A percentile compares a stretch with the other conserved stretches of the same genome.
Conservation (phyloP, 2,888 invertebrate species). For the Choreutis nemorana region DNA sequence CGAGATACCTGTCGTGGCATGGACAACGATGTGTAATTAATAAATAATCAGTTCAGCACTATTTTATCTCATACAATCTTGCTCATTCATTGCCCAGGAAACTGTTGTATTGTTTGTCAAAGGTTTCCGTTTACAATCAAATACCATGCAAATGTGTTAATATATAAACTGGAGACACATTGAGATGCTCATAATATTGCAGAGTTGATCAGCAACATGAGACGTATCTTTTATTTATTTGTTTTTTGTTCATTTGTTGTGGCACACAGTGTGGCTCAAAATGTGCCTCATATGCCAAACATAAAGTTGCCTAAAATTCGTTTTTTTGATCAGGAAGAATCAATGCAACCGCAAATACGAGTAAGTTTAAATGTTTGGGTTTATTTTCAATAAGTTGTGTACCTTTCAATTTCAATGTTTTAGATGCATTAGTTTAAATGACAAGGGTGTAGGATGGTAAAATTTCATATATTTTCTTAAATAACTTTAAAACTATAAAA, state of each 20-base stretch:
- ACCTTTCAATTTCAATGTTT: neutral
- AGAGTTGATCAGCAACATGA: constrained; percentile 38
- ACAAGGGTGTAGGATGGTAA: too few species aligned
- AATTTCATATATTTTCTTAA: too few species aligned
- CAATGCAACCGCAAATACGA: constrained; percentile 20
- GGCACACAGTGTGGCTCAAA: too few species aligned
- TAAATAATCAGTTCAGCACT: constrained; percentile 32
- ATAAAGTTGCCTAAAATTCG: too few species aligned
- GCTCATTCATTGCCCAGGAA: constrained; percentile 42
- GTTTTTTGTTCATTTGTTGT: constrained; percentile 25
- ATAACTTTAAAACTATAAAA: too few species aligned
- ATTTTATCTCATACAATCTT: constrained; percentile 34
- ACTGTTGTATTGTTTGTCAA: constrained; percentile 49
- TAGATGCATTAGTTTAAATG: too few species aligned
- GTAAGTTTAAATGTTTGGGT: constrained; percentile 18
- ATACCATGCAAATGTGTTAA: constrained; percentile 25
- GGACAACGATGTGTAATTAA: constrained; percentile 7
- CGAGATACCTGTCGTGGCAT: too few species aligned
- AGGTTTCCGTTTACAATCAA: constrained; percentile 28
- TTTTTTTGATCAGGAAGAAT: too few species aligned
- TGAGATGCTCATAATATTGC: constrained; percentile 14
- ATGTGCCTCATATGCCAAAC: too few species aligned
- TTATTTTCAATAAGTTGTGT: constrained; percentile 3
- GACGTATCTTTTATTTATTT: constrained; percentile 27
- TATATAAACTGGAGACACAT: constrained; percentile 25